phyloP scores from a whole-genome alignment of 2,888 invertebrate species.

The Ophonus ardosiacus region DNA sequence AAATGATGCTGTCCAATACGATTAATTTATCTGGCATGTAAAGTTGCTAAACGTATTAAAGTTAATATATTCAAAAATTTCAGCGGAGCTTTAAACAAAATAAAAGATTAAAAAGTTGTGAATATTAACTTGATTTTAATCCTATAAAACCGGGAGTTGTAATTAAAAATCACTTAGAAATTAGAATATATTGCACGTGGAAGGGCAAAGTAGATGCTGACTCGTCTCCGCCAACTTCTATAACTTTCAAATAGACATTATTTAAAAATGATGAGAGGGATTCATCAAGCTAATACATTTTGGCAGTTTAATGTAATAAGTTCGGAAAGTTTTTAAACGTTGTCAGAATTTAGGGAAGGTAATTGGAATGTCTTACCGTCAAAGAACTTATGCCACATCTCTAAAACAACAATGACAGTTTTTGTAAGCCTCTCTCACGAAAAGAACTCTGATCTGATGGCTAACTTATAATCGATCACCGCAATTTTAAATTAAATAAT shows the following conservation, averaged over 20 bases:
- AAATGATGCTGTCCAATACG: background rate
- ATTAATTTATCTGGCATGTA: background rate
- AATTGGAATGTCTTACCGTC: constrained; percentile 56
- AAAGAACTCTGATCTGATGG: background rate
- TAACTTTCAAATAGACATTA: constrained; percentile 64
- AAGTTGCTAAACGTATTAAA: constrained; percentile 17
- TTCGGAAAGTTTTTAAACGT: constrained; percentile 63
- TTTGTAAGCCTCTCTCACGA: background rate
- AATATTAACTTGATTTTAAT: constrained; percentile 53
- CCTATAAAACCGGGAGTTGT: constrained; percentile 49
- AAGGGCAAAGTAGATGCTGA: background rate
- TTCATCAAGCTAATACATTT: constrained; percentile 64
- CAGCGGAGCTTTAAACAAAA: constrained; percentile 51
- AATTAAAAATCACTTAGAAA: constrained; percentile 63
- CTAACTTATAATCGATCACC: no score
- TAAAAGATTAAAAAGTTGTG: constrained; percentile 59
- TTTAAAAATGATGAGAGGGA: constrained; percentile 64
- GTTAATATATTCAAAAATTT: constrained; percentile 43
- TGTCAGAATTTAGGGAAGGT: constrained; percentile 56
- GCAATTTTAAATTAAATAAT: no score
- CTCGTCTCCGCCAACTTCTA: constrained; percentile 34
- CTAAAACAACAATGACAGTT: constrained; percentile 53
- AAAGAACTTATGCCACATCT: constrained; percentile 52
- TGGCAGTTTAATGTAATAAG: constrained; percentile 64
- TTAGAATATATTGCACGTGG: constrained; percentile 53